phyloP scores from a whole-genome alignment of 2,888 invertebrate species.

The Apamea anceps region DNA sequence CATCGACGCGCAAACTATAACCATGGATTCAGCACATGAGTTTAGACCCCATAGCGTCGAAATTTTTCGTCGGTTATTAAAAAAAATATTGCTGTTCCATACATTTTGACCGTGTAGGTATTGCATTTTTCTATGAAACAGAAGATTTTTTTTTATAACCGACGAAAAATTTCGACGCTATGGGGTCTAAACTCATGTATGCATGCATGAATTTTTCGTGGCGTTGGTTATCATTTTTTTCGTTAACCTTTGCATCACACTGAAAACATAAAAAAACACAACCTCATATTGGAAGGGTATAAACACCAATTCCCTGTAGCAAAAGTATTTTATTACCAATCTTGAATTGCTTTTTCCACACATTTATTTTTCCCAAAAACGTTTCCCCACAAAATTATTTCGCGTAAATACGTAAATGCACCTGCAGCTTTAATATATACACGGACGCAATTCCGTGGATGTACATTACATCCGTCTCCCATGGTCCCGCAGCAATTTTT shows the following conservation, averaged over 20 bases:
- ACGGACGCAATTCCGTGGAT: constrained; percentile 39
- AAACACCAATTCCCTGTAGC: neutral
- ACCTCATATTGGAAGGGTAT: neutral
- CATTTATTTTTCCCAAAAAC: neutral
- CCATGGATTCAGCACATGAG: no score
- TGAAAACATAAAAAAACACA: neutral
- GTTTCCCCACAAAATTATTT: neutral
- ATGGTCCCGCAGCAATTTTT: constrained; percentile 81
- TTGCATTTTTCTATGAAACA: no score
- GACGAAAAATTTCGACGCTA: no score
- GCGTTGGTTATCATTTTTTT: neutral
- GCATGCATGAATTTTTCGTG: neutral
- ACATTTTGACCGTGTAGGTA: no score
- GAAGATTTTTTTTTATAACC: no score
- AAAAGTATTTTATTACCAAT: neutral
- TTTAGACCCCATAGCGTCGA: no score
- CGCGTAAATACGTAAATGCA: constrained; percentile 14
- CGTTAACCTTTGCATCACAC: neutral
- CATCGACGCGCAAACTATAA: no score
- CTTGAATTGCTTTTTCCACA: neutral
- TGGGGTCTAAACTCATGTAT: no score
- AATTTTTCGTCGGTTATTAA: no score
- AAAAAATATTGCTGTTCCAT: no score
- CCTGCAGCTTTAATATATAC: constrained; percentile 44
- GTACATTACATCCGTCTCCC: constrained; percentile 61